A percentile compares a stretch with the other conserved stretches of the same genome.
These are phyloP conservation scores for Ranitomeya variabilis DNA, from an alignment of 2,113 vertebrate genomes.

Conservation along the genomic window DNA sequence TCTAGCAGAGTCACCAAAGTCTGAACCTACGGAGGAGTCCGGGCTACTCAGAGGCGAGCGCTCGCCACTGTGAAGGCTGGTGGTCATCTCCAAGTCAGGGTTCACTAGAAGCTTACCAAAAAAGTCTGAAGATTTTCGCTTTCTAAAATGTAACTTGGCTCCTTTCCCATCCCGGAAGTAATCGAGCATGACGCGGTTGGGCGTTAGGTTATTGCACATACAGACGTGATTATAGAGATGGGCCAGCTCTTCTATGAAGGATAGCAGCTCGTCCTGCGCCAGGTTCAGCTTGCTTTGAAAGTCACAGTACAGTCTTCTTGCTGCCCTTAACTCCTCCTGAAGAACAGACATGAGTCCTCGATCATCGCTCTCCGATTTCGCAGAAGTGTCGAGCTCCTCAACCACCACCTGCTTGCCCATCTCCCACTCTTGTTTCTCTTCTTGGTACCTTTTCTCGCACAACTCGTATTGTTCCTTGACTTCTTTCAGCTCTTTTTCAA, in stretches of 20 bases:
- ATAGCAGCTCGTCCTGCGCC: conserved; percentile 81
- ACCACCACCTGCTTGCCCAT: conserved; percentile 73
- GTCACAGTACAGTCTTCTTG: conserved; percentile 74
- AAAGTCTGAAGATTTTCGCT: conserved; percentile 70
- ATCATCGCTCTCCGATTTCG: conserved; percentile 74
- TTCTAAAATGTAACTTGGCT: conserved; percentile 61
- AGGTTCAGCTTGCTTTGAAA: conserved; percentile 76
- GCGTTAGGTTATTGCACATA: conserved; percentile 79
- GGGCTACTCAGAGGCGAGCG: conserved; percentile 66
- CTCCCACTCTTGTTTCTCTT: conserved; percentile 77
- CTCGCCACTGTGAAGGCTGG: conserved; percentile 64
- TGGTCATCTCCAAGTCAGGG: conserved; percentile 65
- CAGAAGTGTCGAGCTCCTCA: conserved; percentile 77
- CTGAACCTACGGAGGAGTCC: conserved; percentile 70
- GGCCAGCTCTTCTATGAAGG: conserved; percentile 81
- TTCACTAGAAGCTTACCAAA: conserved; percentile 67
- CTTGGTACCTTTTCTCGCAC: conserved; percentile 72
- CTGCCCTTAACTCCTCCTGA: conserved; percentile 77
- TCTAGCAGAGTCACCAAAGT: conserved; percentile 65
- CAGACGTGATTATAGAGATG: conserved; percentile 84
- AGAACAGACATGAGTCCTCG: conserved; percentile 76
- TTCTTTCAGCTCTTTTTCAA: conserved; percentile 75
- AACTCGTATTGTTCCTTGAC: conserved; percentile 67
- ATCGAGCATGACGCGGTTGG: conserved; percentile 80
- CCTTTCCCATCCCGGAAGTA: conserved; percentile 74